These are phyloP conservation scores for Zosterops hypoxanthus DNA, from an alignment of 2,113 vertebrate species.

Conservation along the genomic window DNA sequence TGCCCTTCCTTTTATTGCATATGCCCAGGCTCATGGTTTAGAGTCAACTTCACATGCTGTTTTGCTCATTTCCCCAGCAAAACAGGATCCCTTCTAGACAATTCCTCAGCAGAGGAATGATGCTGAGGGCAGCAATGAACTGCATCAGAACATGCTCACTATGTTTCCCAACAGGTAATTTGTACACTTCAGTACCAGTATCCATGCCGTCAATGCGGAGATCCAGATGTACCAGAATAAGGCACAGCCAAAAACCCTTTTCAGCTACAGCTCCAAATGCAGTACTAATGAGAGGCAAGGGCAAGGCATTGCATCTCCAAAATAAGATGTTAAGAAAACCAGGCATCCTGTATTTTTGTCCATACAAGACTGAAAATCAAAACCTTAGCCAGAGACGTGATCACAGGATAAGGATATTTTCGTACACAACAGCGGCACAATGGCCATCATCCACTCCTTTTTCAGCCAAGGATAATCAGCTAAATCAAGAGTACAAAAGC, in stretches of 20 bases:
- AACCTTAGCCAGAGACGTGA: not conserved
- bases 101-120: not conserved
- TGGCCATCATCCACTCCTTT: not conserved
- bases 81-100: not conserved
- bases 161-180: not conserved
- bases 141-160: rapidly evolving
- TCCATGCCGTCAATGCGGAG: not conserved
- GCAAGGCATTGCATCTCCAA: not conserved
- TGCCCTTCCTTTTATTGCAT: not conserved
- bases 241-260: not conserved
- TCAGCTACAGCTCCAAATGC: not conserved
- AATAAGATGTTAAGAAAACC: not conserved
- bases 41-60: not conserved
- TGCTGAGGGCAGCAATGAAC: not conserved
- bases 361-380: not conserved
- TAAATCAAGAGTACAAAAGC: conserved; percentile 2
- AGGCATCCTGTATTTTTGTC: not conserved
- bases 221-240: not conserved
- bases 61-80: not conserved
- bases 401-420: conserved; percentile 7
- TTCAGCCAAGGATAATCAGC: not conserved
- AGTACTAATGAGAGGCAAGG: not conserved
- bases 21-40: not conserved
- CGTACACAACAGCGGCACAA: not conserved
- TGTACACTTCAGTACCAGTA: not conserved